Evolutionary conservation across 2,888 invertebrate species (phyloP), one percentile per base, ranked within the genome.

Genomic region (Bellardia pandia): DNA sequence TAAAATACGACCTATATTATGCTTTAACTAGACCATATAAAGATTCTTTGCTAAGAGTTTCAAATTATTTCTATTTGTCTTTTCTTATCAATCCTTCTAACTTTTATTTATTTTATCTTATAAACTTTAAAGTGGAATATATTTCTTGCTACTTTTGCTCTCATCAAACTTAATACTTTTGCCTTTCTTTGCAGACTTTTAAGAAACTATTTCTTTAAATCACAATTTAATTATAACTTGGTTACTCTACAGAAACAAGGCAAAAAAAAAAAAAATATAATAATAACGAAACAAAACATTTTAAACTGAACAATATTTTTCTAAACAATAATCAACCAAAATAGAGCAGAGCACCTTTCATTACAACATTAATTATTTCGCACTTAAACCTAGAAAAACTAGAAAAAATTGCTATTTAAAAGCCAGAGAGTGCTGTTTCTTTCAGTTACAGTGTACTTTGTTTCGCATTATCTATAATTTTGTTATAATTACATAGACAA

Each of bases 181-280:
- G 2, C 2, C 3, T 58, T 58, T 58, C 33, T 23, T 11, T 58
- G 5, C 23, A 23, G 23, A 23, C 9, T 23, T 14, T 51, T 51
- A 5, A 23, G 23, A 30, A 30, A 58, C 9, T 33, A 33, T 68
- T 33, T n/a, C n/a, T 62, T 74, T 58, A 79, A 86, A 88, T 64
- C 79, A 23, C 81, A 68, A 72, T 79, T 82, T 88, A 86, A 88
- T 86, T 85, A 56, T 40, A 42, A 77, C 66, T 71, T 86, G 71
- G 64, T 75, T 45, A n/a, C 37, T 14, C 16, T n/a, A 33, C 53
- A 37, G 40, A n/a, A 69, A 69, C 40, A 53, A 60, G 51, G 13
- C 60, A 68, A 33, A 37, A 51, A 33, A 45, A n/a, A n/a, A n/a
- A n/a, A n/a, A n/a, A n/a, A 23, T 13, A 42, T 56, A 71, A 53